Evolutionary conservation across 1,140 invertebrate genomes (phyloP).

Genomic region (Tetranychus cinnabarinus): DNA sequence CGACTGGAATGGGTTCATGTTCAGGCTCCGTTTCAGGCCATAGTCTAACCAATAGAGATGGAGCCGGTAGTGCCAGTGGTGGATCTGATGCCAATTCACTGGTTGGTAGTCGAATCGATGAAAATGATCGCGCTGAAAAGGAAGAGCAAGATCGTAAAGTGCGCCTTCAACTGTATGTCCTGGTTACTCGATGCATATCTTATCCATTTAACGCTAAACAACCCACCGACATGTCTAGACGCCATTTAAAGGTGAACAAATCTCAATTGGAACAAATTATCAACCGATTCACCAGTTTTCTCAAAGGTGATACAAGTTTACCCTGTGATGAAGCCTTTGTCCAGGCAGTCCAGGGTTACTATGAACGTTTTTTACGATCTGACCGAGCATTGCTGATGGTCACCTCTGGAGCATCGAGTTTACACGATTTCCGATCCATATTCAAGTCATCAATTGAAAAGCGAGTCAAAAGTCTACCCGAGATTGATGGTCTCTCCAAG

Average conservation of each 20-base stretch:
- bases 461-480: constrained; percentile 79
- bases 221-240: constrained; percentile 81
- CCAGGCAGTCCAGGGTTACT: constrained; percentile 92
- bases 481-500: constrained; percentile 97
- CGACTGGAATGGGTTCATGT: neutral
- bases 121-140: constrained; percentile 12
- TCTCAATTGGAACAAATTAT: constrained; percentile 86
- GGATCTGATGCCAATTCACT: constrained; percentile 1
- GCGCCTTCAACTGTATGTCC: constrained; percentile 87
- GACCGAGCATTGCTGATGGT: constrained; percentile 88
- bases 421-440: constrained; percentile 94
- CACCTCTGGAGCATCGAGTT: constrained; percentile 81
- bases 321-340: constrained; percentile 97
- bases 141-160: constrained; percentile 51
- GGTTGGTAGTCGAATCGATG: neutral
- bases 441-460: constrained; percentile 95
- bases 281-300: constrained; percentile 63
- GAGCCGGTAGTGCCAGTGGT: neutral
- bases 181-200: constrained; percentile 87
- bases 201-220: constrained; percentile 99
- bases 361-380: constrained; percentile 88
- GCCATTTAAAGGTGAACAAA: constrained; percentile 80
- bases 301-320: constrained; percentile 73
- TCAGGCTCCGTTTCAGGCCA: neutral
- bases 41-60: neutral